A percentile compares a stretch with the other conserved stretches of the same genome.
Conservation (phyloP, 1,140 invertebrate genomes). For the Coenobita brevimanus region DNA sequence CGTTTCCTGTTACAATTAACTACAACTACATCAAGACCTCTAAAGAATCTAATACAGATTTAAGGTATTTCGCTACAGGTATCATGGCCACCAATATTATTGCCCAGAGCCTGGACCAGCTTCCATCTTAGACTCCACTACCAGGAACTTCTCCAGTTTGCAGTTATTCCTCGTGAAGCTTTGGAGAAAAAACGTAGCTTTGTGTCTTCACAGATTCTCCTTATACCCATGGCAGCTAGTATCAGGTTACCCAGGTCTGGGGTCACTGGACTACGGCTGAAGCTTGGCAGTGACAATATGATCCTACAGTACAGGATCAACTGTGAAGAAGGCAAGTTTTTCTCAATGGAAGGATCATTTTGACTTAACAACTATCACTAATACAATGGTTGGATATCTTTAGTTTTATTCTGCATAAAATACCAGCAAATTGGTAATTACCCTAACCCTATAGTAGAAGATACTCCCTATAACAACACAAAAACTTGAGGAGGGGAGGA, state of each 20-base stretch:
- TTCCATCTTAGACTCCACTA: slow-evolving; percentile 15
- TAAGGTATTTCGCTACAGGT: too few species aligned
- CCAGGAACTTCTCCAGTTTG: slow-evolving; percentile 18
- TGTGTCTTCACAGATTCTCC: not conserved
- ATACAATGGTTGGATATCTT: too few species aligned
- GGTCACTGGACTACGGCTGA: not conserved
- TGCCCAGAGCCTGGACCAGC: not conserved
- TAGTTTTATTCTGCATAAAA: too few species aligned
- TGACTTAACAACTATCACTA: too few species aligned
- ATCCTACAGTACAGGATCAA: slow-evolving; percentile 11
- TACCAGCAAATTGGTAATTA: too few species aligned
- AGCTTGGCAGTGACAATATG: not conserved
- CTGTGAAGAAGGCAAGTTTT: slow-evolving; percentile 1
- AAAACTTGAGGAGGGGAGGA: too few species aligned
- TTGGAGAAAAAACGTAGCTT: not conserved
- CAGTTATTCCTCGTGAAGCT: slow-evolving; percentile 7
- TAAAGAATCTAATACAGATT: too few species aligned
- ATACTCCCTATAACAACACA: too few species aligned
- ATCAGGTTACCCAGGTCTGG: not conserved
- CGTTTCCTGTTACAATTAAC: too few species aligned
- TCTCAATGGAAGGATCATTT: too few species aligned
- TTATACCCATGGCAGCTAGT: slow-evolving; percentile 7
- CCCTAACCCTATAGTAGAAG: too few species aligned
- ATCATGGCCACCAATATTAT: not conserved
- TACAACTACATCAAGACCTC: too few species aligned